phyloP scores from a whole-genome alignment of 1,140 invertebrate genomes.

The Hestina assimilis region DNA sequence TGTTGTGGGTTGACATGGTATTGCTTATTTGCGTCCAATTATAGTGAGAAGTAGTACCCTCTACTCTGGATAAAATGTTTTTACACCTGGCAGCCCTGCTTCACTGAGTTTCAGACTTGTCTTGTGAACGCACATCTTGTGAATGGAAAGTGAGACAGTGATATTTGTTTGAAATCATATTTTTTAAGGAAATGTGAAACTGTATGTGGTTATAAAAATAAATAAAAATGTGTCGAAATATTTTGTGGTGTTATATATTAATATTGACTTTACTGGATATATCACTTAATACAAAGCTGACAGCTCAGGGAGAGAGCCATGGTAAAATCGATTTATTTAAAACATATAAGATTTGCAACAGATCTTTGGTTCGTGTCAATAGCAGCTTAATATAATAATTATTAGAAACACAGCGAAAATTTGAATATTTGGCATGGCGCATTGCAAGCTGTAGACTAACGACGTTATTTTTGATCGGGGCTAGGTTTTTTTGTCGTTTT shows the following conservation, averaged over 20 bases:
- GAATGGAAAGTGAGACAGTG: slow-evolving; percentile 44
- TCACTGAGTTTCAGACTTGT: slow-evolving; percentile 18
- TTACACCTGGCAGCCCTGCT: slow-evolving; percentile 3
- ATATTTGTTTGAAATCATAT: slow-evolving; percentile 40
- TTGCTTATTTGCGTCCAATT: no score
- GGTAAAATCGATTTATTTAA: slow-evolving; percentile 65
- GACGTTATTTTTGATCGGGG: slow-evolving; percentile 60
- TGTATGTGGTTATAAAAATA: slow-evolving; percentile 40
- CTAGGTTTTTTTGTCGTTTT: slow-evolving; percentile 47
- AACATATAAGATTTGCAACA: not conserved
- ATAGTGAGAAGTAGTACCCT: no score
- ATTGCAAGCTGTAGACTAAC: slow-evolving; percentile 6
- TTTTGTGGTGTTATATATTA: slow-evolving; percentile 69
- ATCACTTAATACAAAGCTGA: slow-evolving; percentile 65
- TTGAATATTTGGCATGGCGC: slow-evolving; percentile 30
- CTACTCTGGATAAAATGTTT: no score
- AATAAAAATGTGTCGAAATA: slow-evolving; percentile 63
- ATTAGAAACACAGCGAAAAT: not conserved
- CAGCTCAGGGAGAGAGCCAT: slow-evolving; percentile 72
- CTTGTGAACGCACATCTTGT: slow-evolving; percentile 48
- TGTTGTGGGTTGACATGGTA: no score
- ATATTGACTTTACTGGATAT: slow-evolving; percentile 68
- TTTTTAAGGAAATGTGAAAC: slow-evolving; percentile 59
- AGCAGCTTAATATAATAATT: slow-evolving; percentile 4
- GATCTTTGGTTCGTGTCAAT: not conserved